A percentile compares a stretch with the other conserved stretches of the same genome.
Conservation (phyloP, 1,140 invertebrate genomes). For the Venturia canescens region DNA sequence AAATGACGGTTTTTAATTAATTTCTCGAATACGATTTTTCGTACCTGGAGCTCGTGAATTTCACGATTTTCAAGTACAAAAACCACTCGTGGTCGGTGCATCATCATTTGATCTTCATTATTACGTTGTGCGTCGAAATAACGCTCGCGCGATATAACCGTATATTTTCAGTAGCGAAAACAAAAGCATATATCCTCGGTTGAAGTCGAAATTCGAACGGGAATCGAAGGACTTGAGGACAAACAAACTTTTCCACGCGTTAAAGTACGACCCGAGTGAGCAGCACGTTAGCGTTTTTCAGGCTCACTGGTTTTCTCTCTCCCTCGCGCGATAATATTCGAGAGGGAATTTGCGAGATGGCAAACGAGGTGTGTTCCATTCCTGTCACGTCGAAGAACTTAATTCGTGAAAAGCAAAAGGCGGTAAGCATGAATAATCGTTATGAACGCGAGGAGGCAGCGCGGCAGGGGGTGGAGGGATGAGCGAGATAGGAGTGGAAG, state of each 20-base stretch:
- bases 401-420: conserved; percentile 63
- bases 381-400: conserved; percentile 61
- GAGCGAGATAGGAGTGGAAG: conserved; percentile 3
- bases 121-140: too few species aligned
- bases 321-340: conserved; percentile 1
- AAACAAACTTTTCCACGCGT: not conserved
- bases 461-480: not conserved
- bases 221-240: too few species aligned
- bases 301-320: not conserved
- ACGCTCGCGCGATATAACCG: too few species aligned
- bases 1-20: too few species aligned
- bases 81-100: too few species aligned
- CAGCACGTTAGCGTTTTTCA: not conserved
- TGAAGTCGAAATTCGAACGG: too few species aligned
- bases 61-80: too few species aligned
- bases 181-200: too few species aligned
- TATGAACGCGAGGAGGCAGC: conserved; percentile 1
- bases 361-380: conserved; percentile 52
- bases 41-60: too few species aligned
- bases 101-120: too few species aligned
- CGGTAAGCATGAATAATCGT: conserved; percentile 66
- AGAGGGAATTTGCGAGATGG: conserved; percentile 4
- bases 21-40: too few species aligned
- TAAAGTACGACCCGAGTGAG: not conserved
- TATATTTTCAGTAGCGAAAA: too few species aligned